Evolutionary conservation across 2,797 vertebrate genomes (phyloP), one percentile per base, ranked within the genome.

Genomic region (Sebastes iracundus): DNA sequence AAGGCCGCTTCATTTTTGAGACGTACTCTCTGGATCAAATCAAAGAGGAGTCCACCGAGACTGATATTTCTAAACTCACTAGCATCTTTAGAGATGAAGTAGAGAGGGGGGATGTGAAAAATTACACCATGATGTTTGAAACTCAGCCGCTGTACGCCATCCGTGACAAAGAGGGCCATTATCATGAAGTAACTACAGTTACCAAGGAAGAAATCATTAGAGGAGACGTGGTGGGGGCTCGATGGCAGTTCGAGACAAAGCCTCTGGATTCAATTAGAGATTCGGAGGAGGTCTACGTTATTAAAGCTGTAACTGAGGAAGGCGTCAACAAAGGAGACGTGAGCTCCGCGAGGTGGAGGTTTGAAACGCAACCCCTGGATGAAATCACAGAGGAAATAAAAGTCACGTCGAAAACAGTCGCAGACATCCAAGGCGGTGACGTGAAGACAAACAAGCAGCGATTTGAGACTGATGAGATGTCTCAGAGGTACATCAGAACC

Each of bases 241-340:
- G 97, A 18, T 99, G 98, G 98, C 87, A 97, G 66, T 99, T 99
- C 93, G 98, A 98, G 94, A 99, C 98, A 28, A 98, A 97, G 82
- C 97, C 97, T 8, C 87, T 99, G 76, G 97, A 97, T 86, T 97
- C 96, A 35, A 97, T 98, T 79, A 95, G 94, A 83, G 93, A 97
- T 79, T 96, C 96, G 20, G 95, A 98, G 89, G 95, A 97, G 61
- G 96, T 99, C 10, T 98, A 98, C 68, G 82, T 98, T 23, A 98
- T 99, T 86, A 98, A 97, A 94, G 94, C 97, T 25, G 98, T 99
- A 71, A 99, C 98, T 2, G 96, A 99, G 82, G 97, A 99, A 92
- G 97, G 96, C 59, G 85, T 98, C 88, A 96, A 96, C 82, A 97
- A 97, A 92, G 97, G 97, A 74, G 96, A 97, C 6, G 97, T 99